Base-by-base conservation (phyloP, 2,888 invertebrate species). In the Drosophila nr. perissopoda region DNA sequence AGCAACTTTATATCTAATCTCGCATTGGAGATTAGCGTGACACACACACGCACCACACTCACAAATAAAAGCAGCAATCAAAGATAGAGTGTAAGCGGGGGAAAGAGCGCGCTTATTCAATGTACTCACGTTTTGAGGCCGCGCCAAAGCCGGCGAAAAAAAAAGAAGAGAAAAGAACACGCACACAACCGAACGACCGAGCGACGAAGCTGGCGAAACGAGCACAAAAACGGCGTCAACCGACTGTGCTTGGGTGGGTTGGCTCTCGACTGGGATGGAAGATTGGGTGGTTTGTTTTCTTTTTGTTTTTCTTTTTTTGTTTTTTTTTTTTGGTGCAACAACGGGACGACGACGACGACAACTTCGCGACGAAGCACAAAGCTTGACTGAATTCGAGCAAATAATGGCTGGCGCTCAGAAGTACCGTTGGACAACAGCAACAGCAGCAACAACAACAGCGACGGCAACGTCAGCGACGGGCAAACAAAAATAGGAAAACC, bases 1-100 rank as follows among this genome's bases (percentile, higher is more conserved):
- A 38, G 83, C 77, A 79, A 79, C 76, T 81, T 88, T 87, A 91
- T 92, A 92, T 92, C 92, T 92, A 90, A 92, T 92, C 92, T 91
- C 70, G 76, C 91, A 88, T 85, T 87, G 78, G 77, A 91, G 91
- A 92, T 92, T 92, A 92, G 86, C 71, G 69, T 78, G 59, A 70
- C 59, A 65, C 62, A 60, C 63, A 21, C 31, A 52, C n/a, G n/a
- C 33, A 40, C 25, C n/a, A n/a, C 31, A 34, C 36, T 7, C 31
- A 11, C 25, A 25, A 21, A 57, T 46, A 13, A 46, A 46, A 46
- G 16, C 16, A 4, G 33, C 34, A 63, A 36, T 36, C 42, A 34
- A 13, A 29, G 36, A 33, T 46, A 11, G 7, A 10, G 34, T 11
- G 34, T 21, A 38, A 31, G 57, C 2, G 53, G 2, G 48, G 34